Conservation (phyloP, 2,888 invertebrate species). For the Ashinkailepas kermadecensis region DNA sequence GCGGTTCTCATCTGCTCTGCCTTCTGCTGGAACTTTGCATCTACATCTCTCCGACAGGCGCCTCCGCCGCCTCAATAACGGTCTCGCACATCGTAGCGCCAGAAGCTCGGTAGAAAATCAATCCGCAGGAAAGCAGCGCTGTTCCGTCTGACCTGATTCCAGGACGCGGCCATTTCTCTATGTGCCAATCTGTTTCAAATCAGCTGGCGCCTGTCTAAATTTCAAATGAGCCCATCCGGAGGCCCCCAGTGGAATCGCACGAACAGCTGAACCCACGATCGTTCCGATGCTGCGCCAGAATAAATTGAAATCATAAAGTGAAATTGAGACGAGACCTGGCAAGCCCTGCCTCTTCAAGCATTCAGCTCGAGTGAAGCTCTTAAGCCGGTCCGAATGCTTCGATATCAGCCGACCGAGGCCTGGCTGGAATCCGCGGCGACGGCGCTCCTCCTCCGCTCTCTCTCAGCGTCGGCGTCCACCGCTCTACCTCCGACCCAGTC, state of each 20-base stretch:
- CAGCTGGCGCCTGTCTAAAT: not conserved
- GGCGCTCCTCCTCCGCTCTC: too few relatives aligned
- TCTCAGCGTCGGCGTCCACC: too few relatives aligned
- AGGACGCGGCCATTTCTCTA: not conserved
- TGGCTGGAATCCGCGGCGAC: too few relatives aligned
- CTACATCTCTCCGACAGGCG: too few relatives aligned
- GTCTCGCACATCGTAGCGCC: too few relatives aligned
- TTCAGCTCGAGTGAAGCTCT: not conserved
- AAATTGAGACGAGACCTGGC: not conserved
- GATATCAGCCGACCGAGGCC: not conserved
- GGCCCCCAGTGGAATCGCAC: not conserved
- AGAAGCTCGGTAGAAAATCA: not conserved
- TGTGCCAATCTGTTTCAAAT: conserved; percentile 8
- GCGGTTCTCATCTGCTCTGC: too few relatives aligned
- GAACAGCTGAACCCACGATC: not conserved
- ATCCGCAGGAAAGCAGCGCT: not conserved
- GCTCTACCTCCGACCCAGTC: too few relatives aligned
- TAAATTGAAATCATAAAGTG: conserved; percentile 15
- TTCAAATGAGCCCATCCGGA: conserved; percentile 7
- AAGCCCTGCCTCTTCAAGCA: not conserved
- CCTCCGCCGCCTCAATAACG: too few relatives aligned
- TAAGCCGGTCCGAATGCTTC: not conserved
- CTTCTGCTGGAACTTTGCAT: too few relatives aligned
- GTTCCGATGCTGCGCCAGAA: not conserved
- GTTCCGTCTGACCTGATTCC: not conserved